Evolutionary conservation across 2,113 vertebrate genomes (phyloP).

Genomic region (Phoenicopterus ruber): DNA sequence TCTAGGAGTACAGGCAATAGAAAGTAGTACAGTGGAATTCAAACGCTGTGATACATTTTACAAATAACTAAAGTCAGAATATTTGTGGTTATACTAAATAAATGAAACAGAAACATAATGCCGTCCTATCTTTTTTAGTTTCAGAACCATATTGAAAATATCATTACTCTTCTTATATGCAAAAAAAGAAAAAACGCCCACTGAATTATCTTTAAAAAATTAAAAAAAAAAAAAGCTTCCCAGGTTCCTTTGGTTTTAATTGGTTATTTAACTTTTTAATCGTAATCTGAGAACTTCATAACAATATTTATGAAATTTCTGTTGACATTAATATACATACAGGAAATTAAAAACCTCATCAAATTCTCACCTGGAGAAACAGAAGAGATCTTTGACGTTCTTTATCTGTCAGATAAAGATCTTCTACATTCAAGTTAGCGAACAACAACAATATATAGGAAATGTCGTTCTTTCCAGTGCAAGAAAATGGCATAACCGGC

Average conservation of each 20-base stretch:
- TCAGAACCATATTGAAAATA: not conserved
- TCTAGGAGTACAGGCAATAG: not conserved
- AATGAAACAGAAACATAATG: not conserved
- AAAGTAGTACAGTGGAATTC: not conserved
- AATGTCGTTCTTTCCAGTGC: not conserved
- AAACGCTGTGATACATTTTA: not conserved
- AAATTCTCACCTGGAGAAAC: not conserved
- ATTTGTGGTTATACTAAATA: not conserved
- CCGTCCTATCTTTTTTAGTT: not conserved
- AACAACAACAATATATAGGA: not conserved
- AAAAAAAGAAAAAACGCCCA: not conserved
- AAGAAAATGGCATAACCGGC: not conserved
- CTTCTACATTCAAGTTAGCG: not conserved
- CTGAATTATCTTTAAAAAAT: not conserved
- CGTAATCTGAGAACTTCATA: not conserved
- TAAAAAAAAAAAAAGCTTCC: not conserved
- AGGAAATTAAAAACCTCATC: not conserved
- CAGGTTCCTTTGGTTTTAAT: not conserved
- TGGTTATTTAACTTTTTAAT: not conserved
- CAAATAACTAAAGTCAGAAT: not conserved
- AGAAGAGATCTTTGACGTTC: not conserved
- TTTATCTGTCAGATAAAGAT: not conserved
- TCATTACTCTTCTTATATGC: rapidly evolving
- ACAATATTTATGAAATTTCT: not conserved
- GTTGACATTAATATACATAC: not conserved